Evolutionary conservation across 2,113 vertebrate genomes (phyloP).

Genomic region (Lonchura striata): DNA sequence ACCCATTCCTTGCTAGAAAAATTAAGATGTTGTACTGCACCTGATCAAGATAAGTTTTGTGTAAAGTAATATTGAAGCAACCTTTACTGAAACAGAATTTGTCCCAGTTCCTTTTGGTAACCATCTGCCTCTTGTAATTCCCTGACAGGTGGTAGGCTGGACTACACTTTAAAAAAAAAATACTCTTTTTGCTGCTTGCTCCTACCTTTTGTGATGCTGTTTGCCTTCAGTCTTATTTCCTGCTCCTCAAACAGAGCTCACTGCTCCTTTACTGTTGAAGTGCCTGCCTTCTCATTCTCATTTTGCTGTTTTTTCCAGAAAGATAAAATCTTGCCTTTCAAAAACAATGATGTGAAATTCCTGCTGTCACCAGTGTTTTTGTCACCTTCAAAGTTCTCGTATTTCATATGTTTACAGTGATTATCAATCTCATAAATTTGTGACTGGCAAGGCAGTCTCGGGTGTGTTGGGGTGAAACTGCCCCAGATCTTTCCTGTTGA

Average conservation of each 20-base stretch:
- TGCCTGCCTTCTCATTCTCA: background rate
- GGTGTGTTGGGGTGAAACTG: background rate
- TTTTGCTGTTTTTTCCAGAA: background rate
- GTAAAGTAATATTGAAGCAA: background rate
- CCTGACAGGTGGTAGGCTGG: background rate
- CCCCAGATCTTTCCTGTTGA: background rate
- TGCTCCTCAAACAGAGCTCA: background rate
- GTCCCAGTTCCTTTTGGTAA: background rate
- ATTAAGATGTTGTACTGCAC: background rate
- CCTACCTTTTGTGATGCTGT: background rate
- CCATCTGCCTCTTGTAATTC: background rate
- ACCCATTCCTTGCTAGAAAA: background rate
- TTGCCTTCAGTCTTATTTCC: background rate
- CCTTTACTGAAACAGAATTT: background rate
- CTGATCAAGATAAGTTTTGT: background rate
- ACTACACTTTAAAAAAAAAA: too few relatives aligned
- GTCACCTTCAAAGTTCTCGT: background rate
- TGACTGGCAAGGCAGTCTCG: background rate
- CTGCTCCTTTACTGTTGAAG: background rate
- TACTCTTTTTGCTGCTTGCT: background rate
- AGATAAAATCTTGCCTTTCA: slow-evolving; percentile 34
- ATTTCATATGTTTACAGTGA: background rate
- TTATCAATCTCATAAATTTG: background rate
- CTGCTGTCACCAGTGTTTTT: slow-evolving; percentile 5
- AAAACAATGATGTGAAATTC: background rate